Percentiles rank a stretch among this genome's conserved stretches.
Evolutionary conservation across 2,797 vertebrate genomes (phyloP).

Genomic region (Micropoecilia bifurca): DNA sequence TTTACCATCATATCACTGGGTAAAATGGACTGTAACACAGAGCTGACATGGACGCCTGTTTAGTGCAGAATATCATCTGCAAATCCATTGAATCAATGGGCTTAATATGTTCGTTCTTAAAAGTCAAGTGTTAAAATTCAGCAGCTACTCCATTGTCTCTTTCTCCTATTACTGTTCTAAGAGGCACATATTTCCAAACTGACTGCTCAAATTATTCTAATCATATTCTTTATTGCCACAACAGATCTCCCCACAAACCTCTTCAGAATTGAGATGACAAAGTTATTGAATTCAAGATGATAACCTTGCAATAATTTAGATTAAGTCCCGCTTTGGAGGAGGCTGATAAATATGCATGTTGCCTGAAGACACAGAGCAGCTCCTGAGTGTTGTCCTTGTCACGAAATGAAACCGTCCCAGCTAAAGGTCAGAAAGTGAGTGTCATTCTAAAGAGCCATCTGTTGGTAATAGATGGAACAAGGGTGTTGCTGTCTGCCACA

Average conservation of each 20-base stretch:
- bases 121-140: slow-evolving; percentile 10
- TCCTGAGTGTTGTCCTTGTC: slow-evolving; percentile 68
- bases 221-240: slow-evolving; percentile 25
- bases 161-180: slow-evolving; percentile 14
- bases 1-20: slow-evolving; percentile 22
- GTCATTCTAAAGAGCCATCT: slow-evolving; percentile 74
- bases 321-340: slow-evolving; percentile 42
- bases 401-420: slow-evolving; percentile 53
- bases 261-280: slow-evolving; percentile 33
- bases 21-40: slow-evolving; percentile 1
- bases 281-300: slow-evolving; percentile 37
- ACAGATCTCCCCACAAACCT: slow-evolving; percentile 33
- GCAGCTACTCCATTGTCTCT: slow-evolving; percentile 4
- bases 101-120: background rate
- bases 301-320: slow-evolving; percentile 63
- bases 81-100: slow-evolving; percentile 6
- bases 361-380: slow-evolving; percentile 43
- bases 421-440: slow-evolving; percentile 66
- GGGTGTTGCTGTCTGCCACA: slow-evolving; percentile 47
- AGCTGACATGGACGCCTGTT: slow-evolving; percentile 4
- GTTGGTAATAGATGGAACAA: slow-evolving; percentile 70
- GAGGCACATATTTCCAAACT: slow-evolving; percentile 7
- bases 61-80: slow-evolving; percentile 6
- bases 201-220: slow-evolving; percentile 19
- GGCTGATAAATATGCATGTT: slow-evolving; percentile 60